Evolutionary conservation across 2,888 invertebrate species (phyloP), one percentile per base, ranked within the genome.

Genomic region (Drosophila mimetica): DNA sequence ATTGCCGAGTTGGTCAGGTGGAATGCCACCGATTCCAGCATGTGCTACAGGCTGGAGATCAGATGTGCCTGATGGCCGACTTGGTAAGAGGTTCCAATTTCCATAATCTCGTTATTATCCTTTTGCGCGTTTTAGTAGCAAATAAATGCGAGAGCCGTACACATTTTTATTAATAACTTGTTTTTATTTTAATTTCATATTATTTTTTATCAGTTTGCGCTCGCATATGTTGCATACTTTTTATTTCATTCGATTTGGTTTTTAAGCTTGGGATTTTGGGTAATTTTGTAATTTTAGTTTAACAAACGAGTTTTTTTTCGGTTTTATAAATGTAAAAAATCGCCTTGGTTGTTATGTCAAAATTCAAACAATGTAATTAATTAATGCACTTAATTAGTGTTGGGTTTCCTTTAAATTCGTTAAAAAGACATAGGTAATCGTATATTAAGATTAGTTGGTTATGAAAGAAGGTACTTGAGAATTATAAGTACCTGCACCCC

Each of bases 1-100:
- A 90, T 92, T 55, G 92, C 91, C 2, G 86, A 91, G 66, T 66
- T 91, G 59, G 89, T 90, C 18, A 79, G 78, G 34, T 92, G 92
- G 92, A 90, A 89, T 70, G 75, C 82, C 13, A 89, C 89, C 14
- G 92, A 92, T 63, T 90, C 90, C n/a, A 80, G 75, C 18, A 85
- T 78, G 14, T 92, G 92, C 60, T 90, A 86, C 75, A 78, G 91
- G 16, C 65, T 92, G 57, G 92, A 92, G 78, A 85, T 92, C 18
- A 89, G 89, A 32, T 91, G 91, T 72, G 85, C 77, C 30, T 90
- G 69, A 79, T 25, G 36, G 28, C 4, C 30, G 9, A 47, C 28
- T 30, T 30, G 18, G 65, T 50, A 50, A 47, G 47, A 37, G 30
- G 2, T 7, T 28, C 37, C 1, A 4, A 11, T 11, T 18, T 20